Evolutionary conservation across 2,888 invertebrate species (phyloP), one percentile per base, ranked within the genome.

Genomic region (Polydrusus tereticollis): DNA sequence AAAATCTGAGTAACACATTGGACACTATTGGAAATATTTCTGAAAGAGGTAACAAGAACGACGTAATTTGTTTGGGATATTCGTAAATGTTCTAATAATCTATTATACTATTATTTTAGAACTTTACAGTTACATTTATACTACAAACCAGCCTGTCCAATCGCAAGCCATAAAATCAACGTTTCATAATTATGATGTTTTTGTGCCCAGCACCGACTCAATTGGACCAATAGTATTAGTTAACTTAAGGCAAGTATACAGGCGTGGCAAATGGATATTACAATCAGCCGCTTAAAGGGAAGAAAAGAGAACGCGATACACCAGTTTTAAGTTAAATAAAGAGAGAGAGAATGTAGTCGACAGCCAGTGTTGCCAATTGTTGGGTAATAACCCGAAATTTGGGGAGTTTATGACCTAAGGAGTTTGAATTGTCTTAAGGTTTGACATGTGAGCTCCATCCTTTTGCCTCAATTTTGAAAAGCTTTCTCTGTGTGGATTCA

Each of bases 1-100:
- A 88, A 6, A 79, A 79, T 18, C 86, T 92, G 50, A 89, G 89
- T 8, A 82, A 83, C 41, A 90, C 89, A 77, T 86, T 93, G 23
- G 82, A 87, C 72, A 79, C 83, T 7, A 84, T 92, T 72, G 89
- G 87, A 66, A 82, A 82, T 59, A 87, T 88, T 77, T 84, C 84
- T 12, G 82, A 84, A 77, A 78, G 81, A 75, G 83, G 85, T 85
- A 79, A 58, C 16, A 21, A 26, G n/a, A 18, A 29, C 2, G 3
- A 52, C 10, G 43, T 18, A 20, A 29, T 55, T 18, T 14, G 18
- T 36, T 36, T 29, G 4, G 29, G 5, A 29, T 29, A 5, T 29
- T 29, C 7, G 7, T 33, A n/a, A 36, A 36, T 36, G 36, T 36
- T 12, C 7, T n/a, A n/a, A n/a, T n/a, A n/a, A n/a, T 29, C 29